phyloP scores from a whole-genome alignment of 2,888 invertebrate species.

The Harpagoxenus sublaevis region DNA sequence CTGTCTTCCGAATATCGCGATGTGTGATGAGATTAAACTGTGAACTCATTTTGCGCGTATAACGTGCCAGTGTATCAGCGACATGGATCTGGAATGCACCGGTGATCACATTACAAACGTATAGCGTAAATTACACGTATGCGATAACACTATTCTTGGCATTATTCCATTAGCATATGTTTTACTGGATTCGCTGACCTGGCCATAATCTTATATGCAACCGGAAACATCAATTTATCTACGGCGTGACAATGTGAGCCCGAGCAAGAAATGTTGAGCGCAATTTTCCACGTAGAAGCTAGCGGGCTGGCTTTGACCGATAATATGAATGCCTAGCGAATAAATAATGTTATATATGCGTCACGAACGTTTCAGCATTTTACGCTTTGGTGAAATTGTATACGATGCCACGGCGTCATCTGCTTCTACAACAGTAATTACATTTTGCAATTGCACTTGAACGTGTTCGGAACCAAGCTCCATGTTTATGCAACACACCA shows the following conservation, averaged over 20 bases:
- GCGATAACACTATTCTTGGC: slow-evolving; percentile 20
- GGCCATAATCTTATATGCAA: slow-evolving; percentile 26
- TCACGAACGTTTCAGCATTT: slow-evolving; percentile 59
- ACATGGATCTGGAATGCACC: slow-evolving; percentile 27
- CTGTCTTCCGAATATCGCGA: slow-evolving; percentile 26
- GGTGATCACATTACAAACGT: slow-evolving; percentile 42
- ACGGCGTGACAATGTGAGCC: slow-evolving; percentile 14
- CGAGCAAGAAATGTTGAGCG: slow-evolving; percentile 61
- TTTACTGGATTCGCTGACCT: slow-evolving; percentile 24
- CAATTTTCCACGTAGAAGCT: slow-evolving; percentile 39
- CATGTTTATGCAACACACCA: slow-evolving; percentile 25
- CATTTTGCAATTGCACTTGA: slow-evolving; percentile 58
- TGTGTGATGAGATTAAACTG: slow-evolving; percentile 39
- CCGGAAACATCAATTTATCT: slow-evolving; percentile 12
- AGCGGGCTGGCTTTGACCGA: slow-evolving; percentile 42
- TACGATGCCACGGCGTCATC: slow-evolving; percentile 46
- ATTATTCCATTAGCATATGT: slow-evolving; percentile 8
- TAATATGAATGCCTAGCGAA: slow-evolving; percentile 56
- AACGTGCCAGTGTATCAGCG: slow-evolving; percentile 7
- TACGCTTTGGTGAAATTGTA: slow-evolving; percentile 58
- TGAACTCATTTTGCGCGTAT: slow-evolving; percentile 21
- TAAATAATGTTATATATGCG: slow-evolving; percentile 65
- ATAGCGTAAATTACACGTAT: slow-evolving; percentile 28
- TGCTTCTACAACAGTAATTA: slow-evolving; percentile 63
- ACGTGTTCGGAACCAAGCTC: slow-evolving; percentile 36